These are phyloP conservation scores for Pectinophora gossypiella DNA, from an alignment of 1,140 invertebrate genomes.

Conservation along the genomic window DNA sequence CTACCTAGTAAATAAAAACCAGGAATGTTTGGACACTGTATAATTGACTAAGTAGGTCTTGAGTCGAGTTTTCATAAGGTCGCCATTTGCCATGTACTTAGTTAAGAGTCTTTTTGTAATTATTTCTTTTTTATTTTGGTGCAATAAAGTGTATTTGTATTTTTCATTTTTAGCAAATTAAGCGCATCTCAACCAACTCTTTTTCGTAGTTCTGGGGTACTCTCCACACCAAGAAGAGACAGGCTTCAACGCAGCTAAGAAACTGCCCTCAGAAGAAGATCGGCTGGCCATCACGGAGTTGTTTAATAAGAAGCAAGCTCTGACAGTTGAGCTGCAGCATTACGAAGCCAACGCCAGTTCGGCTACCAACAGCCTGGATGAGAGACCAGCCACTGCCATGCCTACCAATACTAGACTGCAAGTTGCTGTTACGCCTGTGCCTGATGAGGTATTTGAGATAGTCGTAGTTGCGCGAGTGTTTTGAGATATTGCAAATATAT, in stretches of 20 bases:
- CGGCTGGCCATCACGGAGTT: slow-evolving; percentile 88
- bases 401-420: slow-evolving; percentile 79
- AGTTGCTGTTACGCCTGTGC: slow-evolving; percentile 71
- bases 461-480: too few species aligned
- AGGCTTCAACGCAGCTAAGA: slow-evolving; percentile 37
- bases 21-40: too few species aligned
- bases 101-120: too few species aligned
- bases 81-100: too few species aligned
- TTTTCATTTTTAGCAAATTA: too few species aligned
- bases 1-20: too few species aligned
- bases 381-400: slow-evolving; percentile 74
- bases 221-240: slow-evolving; percentile 70
- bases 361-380: slow-evolving; percentile 30
- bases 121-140: too few species aligned
- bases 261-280: slow-evolving; percentile 75
- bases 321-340: slow-evolving; percentile 88
- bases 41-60: too few species aligned
- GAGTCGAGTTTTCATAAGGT: too few species aligned
- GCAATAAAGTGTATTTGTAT: too few species aligned
- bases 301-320: slow-evolving; percentile 86
- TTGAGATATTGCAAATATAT: too few species aligned
- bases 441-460: slow-evolving; percentile 50
- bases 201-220: slow-evolving; percentile 88
- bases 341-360: slow-evolving; percentile 79
- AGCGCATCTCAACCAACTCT: too few species aligned